Evolutionary conservation across 2,113 vertebrate genomes (phyloP).

Genomic region (Limanda limanda): DNA sequence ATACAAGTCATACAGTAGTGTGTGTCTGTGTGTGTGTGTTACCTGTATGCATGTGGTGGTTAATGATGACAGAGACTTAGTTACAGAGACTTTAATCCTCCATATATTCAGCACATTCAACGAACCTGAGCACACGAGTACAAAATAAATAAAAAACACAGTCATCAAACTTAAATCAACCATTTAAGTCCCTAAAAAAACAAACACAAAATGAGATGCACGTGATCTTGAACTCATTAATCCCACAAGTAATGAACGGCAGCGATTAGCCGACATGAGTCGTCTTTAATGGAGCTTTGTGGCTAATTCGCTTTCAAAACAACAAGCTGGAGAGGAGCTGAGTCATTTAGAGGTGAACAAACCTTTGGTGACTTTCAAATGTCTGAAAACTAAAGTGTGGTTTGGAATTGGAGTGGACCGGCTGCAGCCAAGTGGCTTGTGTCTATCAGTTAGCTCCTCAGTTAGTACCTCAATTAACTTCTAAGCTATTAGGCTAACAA

Average conservation of each 20-base stretch:
- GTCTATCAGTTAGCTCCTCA: neutral
- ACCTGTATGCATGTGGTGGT: too few species aligned
- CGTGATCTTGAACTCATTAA: slow-evolving; percentile 35
- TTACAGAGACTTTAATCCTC: too few species aligned
- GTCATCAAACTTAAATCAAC: neutral
- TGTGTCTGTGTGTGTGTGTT: too few species aligned
- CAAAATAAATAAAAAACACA: too few species aligned
- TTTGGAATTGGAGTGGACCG: neutral
- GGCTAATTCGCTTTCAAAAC: slow-evolving; percentile 38
- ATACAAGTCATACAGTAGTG: too few species aligned
- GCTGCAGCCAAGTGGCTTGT: neutral
- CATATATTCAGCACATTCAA: neutral
- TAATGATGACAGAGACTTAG: too few species aligned
- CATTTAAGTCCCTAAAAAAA: neutral
- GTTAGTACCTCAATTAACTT: neutral
- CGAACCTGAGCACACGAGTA: too few species aligned
- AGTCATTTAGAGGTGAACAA: slow-evolving; percentile 1
- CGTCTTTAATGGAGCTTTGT: slow-evolving; percentile 48
- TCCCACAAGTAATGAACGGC: slow-evolving; percentile 46
- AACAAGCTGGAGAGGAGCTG: slow-evolving; percentile 10
- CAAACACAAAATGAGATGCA: neutral
- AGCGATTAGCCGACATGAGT: slow-evolving; percentile 51
- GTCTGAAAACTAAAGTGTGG: neutral
- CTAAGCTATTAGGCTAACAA: neutral
- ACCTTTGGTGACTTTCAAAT: slow-evolving; percentile 29